Percentiles rank a stretch among this genome's conserved stretches.
Conservation (phyloP, 2,113 vertebrate genomes). For the Toxotes chatareus region DNA sequence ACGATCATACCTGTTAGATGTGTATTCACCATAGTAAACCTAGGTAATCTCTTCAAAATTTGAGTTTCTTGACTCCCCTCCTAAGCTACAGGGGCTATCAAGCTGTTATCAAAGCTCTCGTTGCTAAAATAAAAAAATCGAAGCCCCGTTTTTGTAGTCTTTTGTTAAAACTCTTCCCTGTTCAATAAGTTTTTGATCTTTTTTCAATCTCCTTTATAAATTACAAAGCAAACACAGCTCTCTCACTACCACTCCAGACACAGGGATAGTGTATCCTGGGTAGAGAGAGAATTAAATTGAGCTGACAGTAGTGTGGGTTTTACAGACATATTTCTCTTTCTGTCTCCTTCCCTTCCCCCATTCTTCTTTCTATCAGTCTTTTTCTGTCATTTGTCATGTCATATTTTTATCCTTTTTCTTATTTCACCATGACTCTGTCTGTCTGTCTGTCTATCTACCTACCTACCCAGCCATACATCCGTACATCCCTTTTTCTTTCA, state of each 20-base stretch:
- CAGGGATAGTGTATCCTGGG: not conserved
- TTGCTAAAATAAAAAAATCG: not conserved
- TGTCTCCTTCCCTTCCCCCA: not conserved
- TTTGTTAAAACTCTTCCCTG: not conserved
- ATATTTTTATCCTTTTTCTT: not conserved
- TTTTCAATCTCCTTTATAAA: slow-evolving; percentile 8
- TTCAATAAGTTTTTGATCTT: slow-evolving; percentile 7
- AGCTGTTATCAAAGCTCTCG: not conserved
- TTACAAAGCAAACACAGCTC: slow-evolving; percentile 1
- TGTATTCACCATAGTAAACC: not conserved
- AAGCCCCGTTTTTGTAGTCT: not conserved
- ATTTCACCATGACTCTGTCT: too few species aligned
- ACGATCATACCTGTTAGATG: not conserved
- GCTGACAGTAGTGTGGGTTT: too few species aligned
- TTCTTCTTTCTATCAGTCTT: not conserved
- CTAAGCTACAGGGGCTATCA: not conserved
- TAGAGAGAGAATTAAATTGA: not conserved
- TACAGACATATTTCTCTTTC: not conserved
- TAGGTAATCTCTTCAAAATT: not conserved
- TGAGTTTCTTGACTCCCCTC: not conserved
- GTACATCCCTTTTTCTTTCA: slow-evolving; percentile 21
- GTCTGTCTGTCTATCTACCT: not conserved
- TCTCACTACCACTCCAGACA: not conserved
- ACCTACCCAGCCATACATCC: not conserved
- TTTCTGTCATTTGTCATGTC: not conserved